phyloP scores from a whole-genome alignment of 2,113 vertebrate genomes.

The Callaeas wilsoni region DNA sequence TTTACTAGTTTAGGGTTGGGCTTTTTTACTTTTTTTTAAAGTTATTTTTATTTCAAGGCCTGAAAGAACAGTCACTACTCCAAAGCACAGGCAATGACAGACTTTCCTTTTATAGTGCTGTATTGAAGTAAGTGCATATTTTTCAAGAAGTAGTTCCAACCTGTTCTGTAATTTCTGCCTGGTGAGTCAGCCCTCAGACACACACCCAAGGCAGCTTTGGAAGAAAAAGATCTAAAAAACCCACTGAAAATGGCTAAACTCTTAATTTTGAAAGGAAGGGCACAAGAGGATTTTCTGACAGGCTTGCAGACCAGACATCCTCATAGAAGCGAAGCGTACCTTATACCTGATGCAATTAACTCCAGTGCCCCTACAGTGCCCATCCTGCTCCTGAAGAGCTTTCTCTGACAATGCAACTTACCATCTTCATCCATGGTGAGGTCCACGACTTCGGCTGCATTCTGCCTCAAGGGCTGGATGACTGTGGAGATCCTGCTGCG shows the following conservation, averaged over 20 bases:
- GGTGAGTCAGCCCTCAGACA: conserved; percentile 5
- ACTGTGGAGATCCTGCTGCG: conserved; percentile 92
- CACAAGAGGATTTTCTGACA: background rate
- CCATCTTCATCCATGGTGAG: conserved; percentile 98
- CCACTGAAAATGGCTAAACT: background rate
- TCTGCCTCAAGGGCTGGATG: conserved; percentile 94
- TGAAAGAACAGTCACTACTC: background rate
- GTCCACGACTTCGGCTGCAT: conserved; percentile 92
- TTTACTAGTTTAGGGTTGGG: background rate
- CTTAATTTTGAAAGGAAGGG: background rate
- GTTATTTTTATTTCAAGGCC: background rate
- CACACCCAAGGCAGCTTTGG: background rate
- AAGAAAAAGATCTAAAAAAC: background rate
- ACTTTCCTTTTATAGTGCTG: background rate
- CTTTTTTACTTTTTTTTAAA: background rate
- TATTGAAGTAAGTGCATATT: background rate
- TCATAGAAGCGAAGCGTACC: background rate
- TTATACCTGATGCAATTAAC: background rate
- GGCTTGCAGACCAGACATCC: background rate
- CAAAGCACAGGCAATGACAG: background rate
- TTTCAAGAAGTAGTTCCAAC: conserved; percentile 23
- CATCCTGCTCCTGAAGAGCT: background rate
- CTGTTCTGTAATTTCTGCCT: conserved; percentile 29
- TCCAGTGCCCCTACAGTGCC: background rate
- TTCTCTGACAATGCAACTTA: conserved; percentile 42